These are phyloP conservation scores for Willowsia nigromaculata DNA, from an alignment of 2,888 invertebrate genomes.

Conservation along the genomic window DNA sequence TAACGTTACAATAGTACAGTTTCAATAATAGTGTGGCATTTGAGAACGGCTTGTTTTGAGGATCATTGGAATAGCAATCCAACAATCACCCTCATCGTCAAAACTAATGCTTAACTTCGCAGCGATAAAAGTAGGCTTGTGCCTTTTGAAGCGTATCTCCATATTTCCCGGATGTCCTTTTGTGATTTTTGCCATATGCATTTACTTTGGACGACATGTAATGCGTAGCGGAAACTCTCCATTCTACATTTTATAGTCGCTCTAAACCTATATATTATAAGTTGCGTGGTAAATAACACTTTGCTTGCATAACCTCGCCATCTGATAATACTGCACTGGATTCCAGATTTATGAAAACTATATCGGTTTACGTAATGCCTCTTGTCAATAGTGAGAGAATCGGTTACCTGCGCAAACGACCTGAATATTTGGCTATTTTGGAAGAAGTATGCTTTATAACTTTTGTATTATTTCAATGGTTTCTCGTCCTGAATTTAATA, in stretches of 20 bases:
- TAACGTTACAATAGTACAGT: neutral
- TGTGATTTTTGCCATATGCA: slow-evolving; percentile 49
- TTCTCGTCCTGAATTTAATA: too few relatives aligned
- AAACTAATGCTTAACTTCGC: slow-evolving; percentile 44
- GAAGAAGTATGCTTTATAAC: slow-evolving; percentile 39
- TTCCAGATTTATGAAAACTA: slow-evolving; percentile 13
- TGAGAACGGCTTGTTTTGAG: neutral
- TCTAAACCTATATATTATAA: neutral
- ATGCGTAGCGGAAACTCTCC: slow-evolving; percentile 5
- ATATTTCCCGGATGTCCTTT: slow-evolving; percentile 71
- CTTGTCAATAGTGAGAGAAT: too few relatives aligned
- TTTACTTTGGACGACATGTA: slow-evolving; percentile 8
- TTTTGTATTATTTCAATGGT: neutral
- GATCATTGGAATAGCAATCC: neutral
- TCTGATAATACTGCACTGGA: neutral
- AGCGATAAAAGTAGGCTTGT: slow-evolving; percentile 51
- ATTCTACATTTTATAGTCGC: neutral
- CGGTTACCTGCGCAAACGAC: too few relatives aligned
- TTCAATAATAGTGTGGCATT: neutral
- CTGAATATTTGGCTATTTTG: slow-evolving; percentile 35
- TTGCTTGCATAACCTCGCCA: neutral
- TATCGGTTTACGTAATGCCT: neutral
- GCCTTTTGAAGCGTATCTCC: slow-evolving; percentile 65
- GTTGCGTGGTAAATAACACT: too few relatives aligned
- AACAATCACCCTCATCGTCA: neutral